A percentile compares a stretch with the other conserved stretches of the same genome.
Evolutionary conservation across 53 echinoderm and acorn worm species (phyloP).

Genomic region (Echinarachnius parma): DNA sequence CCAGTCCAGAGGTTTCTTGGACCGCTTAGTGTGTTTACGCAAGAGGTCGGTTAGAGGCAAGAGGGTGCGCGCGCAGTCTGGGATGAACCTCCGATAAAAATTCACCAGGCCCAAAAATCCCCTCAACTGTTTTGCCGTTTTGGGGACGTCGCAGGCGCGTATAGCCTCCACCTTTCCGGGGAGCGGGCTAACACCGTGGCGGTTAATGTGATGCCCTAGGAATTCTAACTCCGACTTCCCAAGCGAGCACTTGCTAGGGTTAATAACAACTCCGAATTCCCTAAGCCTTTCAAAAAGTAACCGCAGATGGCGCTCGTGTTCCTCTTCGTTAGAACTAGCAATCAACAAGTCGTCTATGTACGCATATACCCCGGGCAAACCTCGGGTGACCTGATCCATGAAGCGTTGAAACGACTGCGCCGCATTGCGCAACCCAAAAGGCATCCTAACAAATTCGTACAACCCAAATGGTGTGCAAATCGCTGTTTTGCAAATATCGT

Average conservation of each 20-base stretch:
- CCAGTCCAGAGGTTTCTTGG: constrained; percentile 13
- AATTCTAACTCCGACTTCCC: constrained; percentile 6
- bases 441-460: constrained; percentile 59
- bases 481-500: constrained; percentile 38
- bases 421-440: constrained; percentile 56
- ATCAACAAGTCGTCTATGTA: constrained; percentile 53
- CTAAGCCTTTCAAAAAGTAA: constrained; percentile 26
- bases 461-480: constrained; percentile 51
- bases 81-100: constrained; percentile 33
- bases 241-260: constrained; percentile 37
- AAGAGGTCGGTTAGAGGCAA: constrained; percentile 24
- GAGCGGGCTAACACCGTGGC: constrained; percentile 34
- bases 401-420: constrained; percentile 55
- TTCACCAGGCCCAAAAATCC: constrained; percentile 42
- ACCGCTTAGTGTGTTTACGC: constrained; percentile 1
- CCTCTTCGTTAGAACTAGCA: constrained; percentile 11
- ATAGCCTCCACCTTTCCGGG: constrained; percentile 46
- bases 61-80: constrained; percentile 37
- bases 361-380: constrained; percentile 27
- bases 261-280: constrained; percentile 49
- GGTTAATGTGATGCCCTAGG: constrained; percentile 38
- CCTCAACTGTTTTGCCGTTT: constrained; percentile 29
- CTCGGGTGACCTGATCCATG: constrained; percentile 42
- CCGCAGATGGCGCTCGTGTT: constrained; percentile 40
- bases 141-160: constrained; percentile 28